A percentile compares a stretch with the other conserved stretches of the same genome.
phyloP scores from a whole-genome alignment of 2,113 vertebrate genomes.

The Vombatus ursinus region DNA sequence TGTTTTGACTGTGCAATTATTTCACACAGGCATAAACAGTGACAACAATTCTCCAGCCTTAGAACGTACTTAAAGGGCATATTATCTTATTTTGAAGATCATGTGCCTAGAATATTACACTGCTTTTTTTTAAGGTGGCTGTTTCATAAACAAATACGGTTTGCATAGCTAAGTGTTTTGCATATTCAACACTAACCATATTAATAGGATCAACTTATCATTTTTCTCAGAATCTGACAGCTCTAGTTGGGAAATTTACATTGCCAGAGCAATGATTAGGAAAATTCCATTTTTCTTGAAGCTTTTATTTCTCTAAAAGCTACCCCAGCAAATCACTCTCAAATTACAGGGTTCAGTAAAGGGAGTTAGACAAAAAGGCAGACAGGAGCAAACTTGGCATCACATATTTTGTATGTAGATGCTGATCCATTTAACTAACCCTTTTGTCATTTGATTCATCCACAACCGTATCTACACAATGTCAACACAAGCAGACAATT shows the following conservation, averaged over 20 bases:
- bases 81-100: constrained; percentile 49
- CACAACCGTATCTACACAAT: neutral
- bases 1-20: neutral
- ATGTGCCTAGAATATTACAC: constrained; percentile 15
- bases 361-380: constrained; percentile 46
- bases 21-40: neutral
- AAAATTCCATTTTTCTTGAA: constrained; percentile 51
- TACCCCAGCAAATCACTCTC: constrained; percentile 41
- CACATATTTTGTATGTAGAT: constrained; percentile 35
- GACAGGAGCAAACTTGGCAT: neutral
- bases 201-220: constrained; percentile 23
- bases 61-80: constrained; percentile 42
- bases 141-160: neutral
- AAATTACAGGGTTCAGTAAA: constrained; percentile 44
- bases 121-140: constrained; percentile 49
- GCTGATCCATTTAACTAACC: constrained; percentile 33
- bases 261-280: constrained; percentile 37
- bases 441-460: constrained; percentile 45
- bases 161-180: neutral
- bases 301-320: constrained; percentile 53
- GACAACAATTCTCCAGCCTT: neutral
- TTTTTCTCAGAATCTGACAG: constrained; percentile 48
- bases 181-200: neutral
- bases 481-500: neutral
- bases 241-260: constrained; percentile 40